Conservation (phyloP, 2,888 invertebrate genomes). For the Drosophila melanosoma region DNA sequence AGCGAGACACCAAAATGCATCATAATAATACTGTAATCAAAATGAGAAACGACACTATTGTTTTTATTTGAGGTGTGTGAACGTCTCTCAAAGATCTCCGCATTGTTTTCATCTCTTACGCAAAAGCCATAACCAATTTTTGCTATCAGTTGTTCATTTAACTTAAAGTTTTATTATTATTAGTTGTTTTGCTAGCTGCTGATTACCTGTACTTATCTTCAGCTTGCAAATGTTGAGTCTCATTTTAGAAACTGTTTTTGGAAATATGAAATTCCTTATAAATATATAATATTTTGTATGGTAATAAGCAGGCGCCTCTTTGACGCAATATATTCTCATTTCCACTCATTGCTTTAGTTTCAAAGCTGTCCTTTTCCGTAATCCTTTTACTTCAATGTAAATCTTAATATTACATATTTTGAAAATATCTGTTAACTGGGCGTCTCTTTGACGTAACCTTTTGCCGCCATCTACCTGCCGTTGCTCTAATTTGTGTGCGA, state of each 20-base stretch:
- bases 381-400: slow-evolving; percentile 30
- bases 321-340: not conserved
- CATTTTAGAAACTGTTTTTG: not conserved
- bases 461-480: slow-evolving; percentile 52
- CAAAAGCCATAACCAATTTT: slow-evolving; percentile 46
- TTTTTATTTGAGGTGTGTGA: slow-evolving; percentile 56
- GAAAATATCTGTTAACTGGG: slow-evolving; percentile 35
- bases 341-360: not conserved
- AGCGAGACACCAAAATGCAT: slow-evolving; percentile 29
- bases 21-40: slow-evolving; percentile 61
- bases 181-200: not conserved
- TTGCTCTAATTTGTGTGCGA: slow-evolving; percentile 63
- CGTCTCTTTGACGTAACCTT: slow-evolving; percentile 56
- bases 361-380: not conserved
- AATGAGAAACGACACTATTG: slow-evolving; percentile 58
- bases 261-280: slow-evolving; percentile 9
- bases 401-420: slow-evolving; percentile 41
- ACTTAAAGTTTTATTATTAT: slow-evolving; percentile 13
- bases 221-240: not conserved
- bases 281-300: not conserved
- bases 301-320: not conserved
- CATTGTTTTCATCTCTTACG: slow-evolving; percentile 35
- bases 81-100: slow-evolving; percentile 19
- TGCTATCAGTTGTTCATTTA: slow-evolving; percentile 26
- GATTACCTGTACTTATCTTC: not conserved